Conservation (phyloP, 2,888 invertebrate genomes). For the Argynnis bischoffii region DNA sequence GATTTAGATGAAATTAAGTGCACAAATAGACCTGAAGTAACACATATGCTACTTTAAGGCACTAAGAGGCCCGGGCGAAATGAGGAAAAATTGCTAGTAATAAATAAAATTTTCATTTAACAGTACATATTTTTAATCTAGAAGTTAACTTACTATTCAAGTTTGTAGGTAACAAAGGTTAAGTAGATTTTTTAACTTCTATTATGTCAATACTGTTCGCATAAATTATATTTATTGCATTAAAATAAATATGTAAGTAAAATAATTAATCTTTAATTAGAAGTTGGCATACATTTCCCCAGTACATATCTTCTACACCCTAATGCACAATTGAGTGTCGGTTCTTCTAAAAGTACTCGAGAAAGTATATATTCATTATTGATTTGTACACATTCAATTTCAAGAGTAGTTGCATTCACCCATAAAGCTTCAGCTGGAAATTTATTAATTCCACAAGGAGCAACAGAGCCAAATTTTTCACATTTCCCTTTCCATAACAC, state of each 20-base stretch:
- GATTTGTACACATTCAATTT: slow-evolving; percentile 80
- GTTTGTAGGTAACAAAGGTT: no score
- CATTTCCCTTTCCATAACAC: slow-evolving; percentile 76
- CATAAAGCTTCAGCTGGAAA: slow-evolving; percentile 72
- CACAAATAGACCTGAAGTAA: no score
- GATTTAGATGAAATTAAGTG: no score
- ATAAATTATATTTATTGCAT: background rate
- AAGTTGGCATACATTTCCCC: slow-evolving; percentile 52
- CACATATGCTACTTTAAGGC: no score
- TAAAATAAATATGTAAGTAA: background rate
- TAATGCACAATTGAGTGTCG: slow-evolving; percentile 48
- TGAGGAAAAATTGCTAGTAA: no score
- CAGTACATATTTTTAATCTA: no score
- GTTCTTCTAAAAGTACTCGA: slow-evolving; percentile 31
- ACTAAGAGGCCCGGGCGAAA: no score
- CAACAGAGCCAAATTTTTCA: slow-evolving; percentile 57
- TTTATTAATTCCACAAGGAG: slow-evolving; percentile 63
- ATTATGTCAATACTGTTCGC: no score
- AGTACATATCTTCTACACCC: slow-evolving; percentile 62
- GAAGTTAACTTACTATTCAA: no score
- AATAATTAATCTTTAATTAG: background rate
- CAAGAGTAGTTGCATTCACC: slow-evolving; percentile 83
- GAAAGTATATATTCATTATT: slow-evolving; percentile 57
- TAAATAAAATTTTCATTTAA: no score
- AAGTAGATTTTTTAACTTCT: no score